phyloP scores from a whole-genome alignment of 2,888 invertebrate species.

The Trissoscelio sp. region DNA sequence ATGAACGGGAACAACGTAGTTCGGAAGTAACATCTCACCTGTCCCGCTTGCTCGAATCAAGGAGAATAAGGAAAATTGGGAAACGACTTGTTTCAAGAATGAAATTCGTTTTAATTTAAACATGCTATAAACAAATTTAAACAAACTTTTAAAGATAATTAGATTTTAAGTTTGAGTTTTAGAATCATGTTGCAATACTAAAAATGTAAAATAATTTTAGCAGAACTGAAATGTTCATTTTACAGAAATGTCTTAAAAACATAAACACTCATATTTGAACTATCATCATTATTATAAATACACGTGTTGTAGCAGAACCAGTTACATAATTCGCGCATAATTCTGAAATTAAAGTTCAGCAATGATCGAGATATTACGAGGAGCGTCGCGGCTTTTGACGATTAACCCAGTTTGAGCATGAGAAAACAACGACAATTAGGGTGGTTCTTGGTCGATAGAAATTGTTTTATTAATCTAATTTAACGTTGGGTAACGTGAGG shows the following conservation, averaged over 20 bases:
- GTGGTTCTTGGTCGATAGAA: constrained; percentile 59
- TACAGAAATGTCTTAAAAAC: neutral
- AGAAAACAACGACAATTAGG: constrained; percentile 67
- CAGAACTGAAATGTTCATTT: neutral
- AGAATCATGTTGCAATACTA: no score
- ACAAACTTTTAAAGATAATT: no score
- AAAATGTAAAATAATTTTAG: no score
- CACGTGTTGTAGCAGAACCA: constrained; percentile 18
- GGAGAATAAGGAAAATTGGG: constrained; percentile 28
- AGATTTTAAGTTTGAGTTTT: no score
- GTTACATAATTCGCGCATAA: constrained; percentile 60
- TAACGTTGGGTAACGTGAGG: constrained; percentile 50
- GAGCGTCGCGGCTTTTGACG: constrained; percentile 62
- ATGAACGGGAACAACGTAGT: constrained; percentile 37
- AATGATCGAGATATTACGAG: constrained; percentile 62
- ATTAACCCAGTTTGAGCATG: constrained; percentile 64
- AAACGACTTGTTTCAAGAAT: neutral
- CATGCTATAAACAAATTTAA: no score
- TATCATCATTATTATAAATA: constrained; percentile 14
- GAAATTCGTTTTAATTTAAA: neutral
- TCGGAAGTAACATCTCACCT: constrained; percentile 51
- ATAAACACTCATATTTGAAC: constrained; percentile 29
- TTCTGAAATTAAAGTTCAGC: constrained; percentile 65
- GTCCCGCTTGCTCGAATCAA: constrained; percentile 28
- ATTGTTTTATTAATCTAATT: constrained; percentile 66